These are phyloP conservation scores for Apogon hyalosoma DNA, from an alignment of 2,797 vertebrate species.

Conservation along the genomic window DNA sequence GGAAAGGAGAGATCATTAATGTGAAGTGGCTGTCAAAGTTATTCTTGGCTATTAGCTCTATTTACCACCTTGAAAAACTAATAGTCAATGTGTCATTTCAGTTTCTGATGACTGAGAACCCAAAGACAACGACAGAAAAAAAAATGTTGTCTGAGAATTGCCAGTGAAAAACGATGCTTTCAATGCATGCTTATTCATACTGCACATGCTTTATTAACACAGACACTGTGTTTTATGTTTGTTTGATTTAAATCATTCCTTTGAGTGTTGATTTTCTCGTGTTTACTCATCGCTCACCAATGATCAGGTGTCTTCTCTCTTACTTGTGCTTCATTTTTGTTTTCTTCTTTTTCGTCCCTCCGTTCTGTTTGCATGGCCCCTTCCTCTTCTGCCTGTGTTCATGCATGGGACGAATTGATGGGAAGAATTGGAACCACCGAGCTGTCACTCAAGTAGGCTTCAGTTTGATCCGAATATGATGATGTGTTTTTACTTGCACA, in stretches of 20 bases:
- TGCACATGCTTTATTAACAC: slow-evolving; percentile 9
- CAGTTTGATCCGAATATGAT: slow-evolving; percentile 77
- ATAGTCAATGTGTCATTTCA: slow-evolving; percentile 22
- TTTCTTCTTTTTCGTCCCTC: slow-evolving; percentile 74
- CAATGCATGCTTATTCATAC: slow-evolving; percentile 26
- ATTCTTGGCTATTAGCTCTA: slow-evolving; percentile 30
- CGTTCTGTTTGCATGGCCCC: slow-evolving; percentile 85
- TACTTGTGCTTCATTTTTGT: slow-evolving; percentile 72
- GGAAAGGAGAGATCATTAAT: slow-evolving; percentile 42
- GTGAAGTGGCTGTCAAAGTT: slow-evolving; percentile 53
- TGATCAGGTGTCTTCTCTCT: slow-evolving; percentile 69
- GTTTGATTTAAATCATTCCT: slow-evolving; percentile 41
- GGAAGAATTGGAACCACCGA: slow-evolving; percentile 89
- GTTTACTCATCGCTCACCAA: slow-evolving; percentile 64
- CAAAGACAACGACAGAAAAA: slow-evolving; percentile 13
- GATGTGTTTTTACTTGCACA: slow-evolving; percentile 40
- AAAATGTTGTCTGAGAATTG: neutral
- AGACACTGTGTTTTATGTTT: slow-evolving; percentile 25
- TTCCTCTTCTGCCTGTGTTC: slow-evolving; percentile 81
- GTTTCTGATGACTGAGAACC: slow-evolving; percentile 23
- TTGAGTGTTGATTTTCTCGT: slow-evolving; percentile 51
- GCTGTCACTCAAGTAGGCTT: slow-evolving; percentile 90
- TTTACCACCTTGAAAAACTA: slow-evolving; percentile 16
- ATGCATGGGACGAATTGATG: slow-evolving; percentile 81
- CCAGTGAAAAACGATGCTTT: neutral